Evolutionary conservation across 2,888 invertebrate genomes (phyloP).

Genomic region (Penaeus monodon): DNA sequence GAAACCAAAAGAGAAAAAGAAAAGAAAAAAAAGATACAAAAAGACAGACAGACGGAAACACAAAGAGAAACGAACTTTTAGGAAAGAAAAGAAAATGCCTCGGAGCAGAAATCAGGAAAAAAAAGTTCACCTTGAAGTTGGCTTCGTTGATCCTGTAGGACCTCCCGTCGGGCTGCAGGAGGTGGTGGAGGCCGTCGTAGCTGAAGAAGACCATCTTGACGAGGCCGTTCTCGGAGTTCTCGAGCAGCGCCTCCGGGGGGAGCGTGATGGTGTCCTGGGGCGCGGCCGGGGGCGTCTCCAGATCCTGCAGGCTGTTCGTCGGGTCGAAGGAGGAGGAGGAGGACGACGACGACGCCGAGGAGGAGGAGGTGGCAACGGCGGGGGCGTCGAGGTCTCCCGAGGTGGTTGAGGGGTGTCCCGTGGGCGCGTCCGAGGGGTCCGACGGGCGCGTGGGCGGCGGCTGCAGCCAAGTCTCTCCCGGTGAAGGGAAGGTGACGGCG

Average conservation of each 20-base stretch:
- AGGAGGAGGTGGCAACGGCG: neutral
- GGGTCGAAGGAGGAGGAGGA: conserved; percentile 28
- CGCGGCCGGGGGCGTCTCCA: conserved; percentile 9
- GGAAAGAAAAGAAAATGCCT: no score
- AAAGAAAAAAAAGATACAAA: no score
- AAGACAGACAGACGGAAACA: no score
- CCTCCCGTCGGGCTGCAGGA: conserved; percentile 58
- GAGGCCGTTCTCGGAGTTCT: conserved; percentile 75
- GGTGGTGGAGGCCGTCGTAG: conserved; percentile 72
- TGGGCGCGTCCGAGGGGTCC: conserved; percentile 29
- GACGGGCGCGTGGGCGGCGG: conserved; percentile 1
- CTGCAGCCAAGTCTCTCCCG: conserved; percentile 56
- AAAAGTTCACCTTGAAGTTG: conserved; percentile 50
- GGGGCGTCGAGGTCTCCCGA: neutral
- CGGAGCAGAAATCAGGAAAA: neutral
- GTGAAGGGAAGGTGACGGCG: conserved; percentile 60
- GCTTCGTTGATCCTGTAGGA: conserved; percentile 61
- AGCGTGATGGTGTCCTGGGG: conserved; percentile 60
- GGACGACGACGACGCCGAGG: conserved; percentile 3
- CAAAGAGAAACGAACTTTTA: no score
- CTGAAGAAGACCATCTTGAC: conserved; percentile 92
- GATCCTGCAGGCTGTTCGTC: conserved; percentile 20
- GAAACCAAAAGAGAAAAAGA: no score
- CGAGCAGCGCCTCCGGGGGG: conserved; percentile 65
- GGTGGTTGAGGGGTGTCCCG: conserved; percentile 19